phyloP scores from a whole-genome alignment of 2,888 invertebrate genomes.

The Dexiosoma caninum region DNA sequence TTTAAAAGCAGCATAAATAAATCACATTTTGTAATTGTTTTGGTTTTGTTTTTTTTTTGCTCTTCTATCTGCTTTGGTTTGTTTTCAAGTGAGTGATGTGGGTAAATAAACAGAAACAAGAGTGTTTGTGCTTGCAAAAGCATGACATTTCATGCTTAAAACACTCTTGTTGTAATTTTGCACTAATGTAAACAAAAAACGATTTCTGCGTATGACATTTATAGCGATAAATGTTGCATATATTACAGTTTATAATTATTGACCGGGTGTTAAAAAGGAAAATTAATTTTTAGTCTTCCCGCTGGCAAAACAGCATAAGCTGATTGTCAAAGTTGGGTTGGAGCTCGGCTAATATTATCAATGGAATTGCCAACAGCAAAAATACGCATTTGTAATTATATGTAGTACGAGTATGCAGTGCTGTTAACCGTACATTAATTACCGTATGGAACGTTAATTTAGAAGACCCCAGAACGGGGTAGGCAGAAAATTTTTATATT shows the following conservation, averaged over 20 bases:
- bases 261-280: neutral
- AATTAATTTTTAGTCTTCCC: neutral
- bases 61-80: neutral
- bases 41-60: neutral
- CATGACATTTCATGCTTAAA: slow-evolving; percentile 27
- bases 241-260: neutral
- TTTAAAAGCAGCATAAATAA: slow-evolving; percentile 1
- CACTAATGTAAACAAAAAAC: neutral
- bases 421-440: too few relatives aligned
- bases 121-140: slow-evolving; percentile 3
- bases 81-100: too few relatives aligned
- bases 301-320: neutral
- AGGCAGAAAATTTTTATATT: too few relatives aligned
- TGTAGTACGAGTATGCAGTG: too few relatives aligned
- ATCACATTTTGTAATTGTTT: slow-evolving; percentile 11
- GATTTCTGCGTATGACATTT: neutral
- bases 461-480: too few relatives aligned
- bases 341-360: neutral
- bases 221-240: neutral
- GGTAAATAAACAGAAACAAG: neutral
- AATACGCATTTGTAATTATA: too few relatives aligned
- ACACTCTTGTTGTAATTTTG: slow-evolving; percentile 23
- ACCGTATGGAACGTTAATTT: too few relatives aligned
- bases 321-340: neutral
- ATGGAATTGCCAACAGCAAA: too few relatives aligned